phyloP scores from a whole-genome alignment of 2,888 invertebrate genomes.

The Aphrophora alni region DNA sequence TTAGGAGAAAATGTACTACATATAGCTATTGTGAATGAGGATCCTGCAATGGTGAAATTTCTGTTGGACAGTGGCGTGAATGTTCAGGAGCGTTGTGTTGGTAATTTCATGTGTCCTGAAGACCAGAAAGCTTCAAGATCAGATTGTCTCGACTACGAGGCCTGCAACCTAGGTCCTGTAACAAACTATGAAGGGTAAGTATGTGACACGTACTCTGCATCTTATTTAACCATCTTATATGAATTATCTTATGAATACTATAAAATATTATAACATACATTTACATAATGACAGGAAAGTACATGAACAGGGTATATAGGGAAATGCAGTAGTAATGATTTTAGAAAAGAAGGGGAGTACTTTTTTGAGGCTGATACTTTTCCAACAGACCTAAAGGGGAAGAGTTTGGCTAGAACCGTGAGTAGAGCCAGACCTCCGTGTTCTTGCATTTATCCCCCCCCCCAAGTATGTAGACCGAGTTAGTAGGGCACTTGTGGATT shows the following conservation, averaged over 20 bases:
- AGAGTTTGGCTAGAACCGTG: no score
- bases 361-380: no score
- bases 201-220: no score
- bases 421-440: no score
- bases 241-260: neutral
- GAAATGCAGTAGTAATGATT: no score
- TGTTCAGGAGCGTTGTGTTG: slow-evolving; percentile 91
- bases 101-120: slow-evolving; percentile 97
- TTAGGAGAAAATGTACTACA: slow-evolving; percentile 92
- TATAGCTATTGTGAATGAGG: slow-evolving; percentile 98
- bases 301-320: no score
- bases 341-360: no score
- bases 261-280: neutral
- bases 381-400: no score
- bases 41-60: slow-evolving; percentile 96
- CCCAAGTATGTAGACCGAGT: no score
- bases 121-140: slow-evolving; percentile 92
- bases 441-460: no score
- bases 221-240: neutral
- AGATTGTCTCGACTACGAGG: slow-evolving; percentile 90
- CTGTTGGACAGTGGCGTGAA: slow-evolving; percentile 90
- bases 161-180: slow-evolving; percentile 79
- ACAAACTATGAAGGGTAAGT: slow-evolving; percentile 84
- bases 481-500: no score
- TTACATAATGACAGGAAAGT: no score